phyloP scores from a whole-genome alignment of 1,140 invertebrate species.

The Acyrthosiphon pisum region DNA sequence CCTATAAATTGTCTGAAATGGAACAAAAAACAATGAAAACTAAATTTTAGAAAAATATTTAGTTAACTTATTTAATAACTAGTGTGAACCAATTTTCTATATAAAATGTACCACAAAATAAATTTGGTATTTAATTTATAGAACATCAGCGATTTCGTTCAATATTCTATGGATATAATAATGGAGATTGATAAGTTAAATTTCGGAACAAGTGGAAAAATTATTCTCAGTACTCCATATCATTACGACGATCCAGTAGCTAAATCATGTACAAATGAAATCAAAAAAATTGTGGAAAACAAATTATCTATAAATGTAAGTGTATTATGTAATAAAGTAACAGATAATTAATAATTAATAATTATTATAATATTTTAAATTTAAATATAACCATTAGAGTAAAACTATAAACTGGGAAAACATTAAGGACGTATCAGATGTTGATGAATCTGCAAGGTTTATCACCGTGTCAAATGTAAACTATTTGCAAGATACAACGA shows the following conservation, averaged over 20 bases:
- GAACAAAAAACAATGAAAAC: too few species aligned
- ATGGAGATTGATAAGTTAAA: not conserved
- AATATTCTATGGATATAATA: not conserved
- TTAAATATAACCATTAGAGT: not conserved
- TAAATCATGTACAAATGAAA: not conserved
- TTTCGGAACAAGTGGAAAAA: not conserved
- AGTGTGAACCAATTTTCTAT: too few species aligned
- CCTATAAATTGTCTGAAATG: too few species aligned
- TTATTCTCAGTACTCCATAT: slow-evolving; percentile 17
- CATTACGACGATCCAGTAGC: not conserved
- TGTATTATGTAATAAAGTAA: not conserved
- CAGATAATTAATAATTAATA: not conserved
- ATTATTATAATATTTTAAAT: too few species aligned
- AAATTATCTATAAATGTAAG: not conserved
- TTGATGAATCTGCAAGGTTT: not conserved
- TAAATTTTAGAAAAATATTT: too few species aligned
- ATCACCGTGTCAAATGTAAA: not conserved
- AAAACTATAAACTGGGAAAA: not conserved
- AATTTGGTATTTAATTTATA: not conserved
- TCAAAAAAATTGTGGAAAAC: not conserved
- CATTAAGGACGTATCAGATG: not conserved
- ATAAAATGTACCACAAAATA: too few species aligned
- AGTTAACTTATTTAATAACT: too few species aligned
- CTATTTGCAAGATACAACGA: not conserved
- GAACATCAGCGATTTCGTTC: not conserved